Percentiles rank a stretch among this genome's conserved stretches.
These are phyloP conservation scores for Anarrhichthys ocellatus DNA, from an alignment of 2,113 vertebrate genomes.

Conservation along the genomic window DNA sequence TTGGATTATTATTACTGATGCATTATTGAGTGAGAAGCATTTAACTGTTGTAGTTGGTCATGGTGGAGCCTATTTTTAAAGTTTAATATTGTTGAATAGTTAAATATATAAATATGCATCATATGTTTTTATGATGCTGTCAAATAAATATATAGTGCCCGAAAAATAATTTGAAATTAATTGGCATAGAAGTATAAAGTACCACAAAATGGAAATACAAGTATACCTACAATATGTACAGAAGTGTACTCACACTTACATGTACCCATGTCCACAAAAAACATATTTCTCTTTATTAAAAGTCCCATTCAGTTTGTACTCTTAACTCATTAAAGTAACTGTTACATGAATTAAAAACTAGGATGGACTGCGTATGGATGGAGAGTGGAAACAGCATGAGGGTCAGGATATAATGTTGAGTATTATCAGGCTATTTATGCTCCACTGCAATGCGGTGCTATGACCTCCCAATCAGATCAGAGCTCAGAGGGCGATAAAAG, in stretches of 20 bases:
- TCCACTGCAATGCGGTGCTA: conserved; percentile 62
- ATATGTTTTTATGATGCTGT: background rate
- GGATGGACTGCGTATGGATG: background rate
- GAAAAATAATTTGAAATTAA: background rate
- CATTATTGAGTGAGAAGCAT: background rate
- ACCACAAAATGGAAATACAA: background rate
- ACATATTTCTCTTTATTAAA: background rate
- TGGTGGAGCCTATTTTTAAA: background rate
- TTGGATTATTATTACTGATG: background rate
- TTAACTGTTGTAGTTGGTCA: background rate
- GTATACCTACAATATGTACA: background rate
- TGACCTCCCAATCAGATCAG: conserved; percentile 73
- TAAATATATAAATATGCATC: background rate
- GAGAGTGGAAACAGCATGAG: conserved; percentile 35
- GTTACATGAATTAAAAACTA: background rate
- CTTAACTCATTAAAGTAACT: background rate
- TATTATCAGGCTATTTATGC: conserved; percentile 69
- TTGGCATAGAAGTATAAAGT: background rate
- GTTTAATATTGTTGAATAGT: background rate
- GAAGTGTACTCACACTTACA: background rate
- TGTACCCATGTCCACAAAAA: background rate
- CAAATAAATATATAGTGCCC: background rate
- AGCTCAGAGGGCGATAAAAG: conserved; percentile 68
- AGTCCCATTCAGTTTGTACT: background rate
- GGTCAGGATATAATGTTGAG: conserved; percentile 43